Evolutionary conservation across 2,797 vertebrate species (phyloP).

Genomic region (Hybognathus amarus): DNA sequence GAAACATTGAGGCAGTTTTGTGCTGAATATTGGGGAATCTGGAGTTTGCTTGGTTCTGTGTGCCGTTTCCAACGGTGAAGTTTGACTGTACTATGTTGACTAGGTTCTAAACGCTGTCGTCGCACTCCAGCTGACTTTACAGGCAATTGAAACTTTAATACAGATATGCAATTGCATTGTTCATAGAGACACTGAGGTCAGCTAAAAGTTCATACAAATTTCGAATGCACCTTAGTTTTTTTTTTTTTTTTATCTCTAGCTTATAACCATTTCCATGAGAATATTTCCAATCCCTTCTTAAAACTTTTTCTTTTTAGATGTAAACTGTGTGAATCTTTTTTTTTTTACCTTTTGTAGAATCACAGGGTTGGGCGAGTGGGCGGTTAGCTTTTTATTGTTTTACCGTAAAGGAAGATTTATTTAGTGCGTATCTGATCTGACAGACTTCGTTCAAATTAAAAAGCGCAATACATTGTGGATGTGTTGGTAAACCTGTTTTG

Average conservation of each 20-base stretch:
- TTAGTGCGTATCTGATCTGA: constrained; percentile 72
- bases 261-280: constrained; percentile 15
- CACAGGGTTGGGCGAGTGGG: constrained; percentile 68
- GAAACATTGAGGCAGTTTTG: not conserved
- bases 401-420: constrained; percentile 66
- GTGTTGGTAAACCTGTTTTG: constrained; percentile 72
- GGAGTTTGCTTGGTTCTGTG: constrained; percentile 15
- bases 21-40: not conserved
- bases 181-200: constrained; percentile 10
- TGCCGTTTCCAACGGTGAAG: not conserved
- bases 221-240: constrained; percentile 59
- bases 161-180: constrained; percentile 33
- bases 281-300: not conserved
- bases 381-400: constrained; percentile 61
- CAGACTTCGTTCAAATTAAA: constrained; percentile 70
- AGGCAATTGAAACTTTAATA: constrained; percentile 32
- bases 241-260: constrained; percentile 1
- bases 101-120: constrained; percentile 12
- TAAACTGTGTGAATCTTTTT: not conserved
- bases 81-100: constrained; percentile 20
- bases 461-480: constrained; percentile 62
- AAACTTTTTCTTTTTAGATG: not conserved
- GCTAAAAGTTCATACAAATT: constrained; percentile 36
- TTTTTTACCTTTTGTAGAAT: constrained; percentile 47
- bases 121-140: constrained; percentile 40